Evolutionary conservation across 2,113 vertebrate species (phyloP).

Genomic region (Cichladusa arquata): DNA sequence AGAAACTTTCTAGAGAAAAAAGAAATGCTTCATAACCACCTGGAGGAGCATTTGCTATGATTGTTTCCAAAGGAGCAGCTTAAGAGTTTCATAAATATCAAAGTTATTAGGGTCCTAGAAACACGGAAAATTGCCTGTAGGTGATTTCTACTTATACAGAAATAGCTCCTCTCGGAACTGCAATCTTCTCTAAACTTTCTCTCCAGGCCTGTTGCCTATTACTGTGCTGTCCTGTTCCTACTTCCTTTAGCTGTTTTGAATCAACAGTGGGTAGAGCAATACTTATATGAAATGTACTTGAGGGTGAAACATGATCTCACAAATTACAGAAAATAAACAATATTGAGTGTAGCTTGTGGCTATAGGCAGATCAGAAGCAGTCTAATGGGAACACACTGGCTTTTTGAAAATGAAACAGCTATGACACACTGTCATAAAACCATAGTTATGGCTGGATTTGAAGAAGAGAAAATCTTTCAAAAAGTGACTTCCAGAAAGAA

Average conservation of each 20-base stretch:
- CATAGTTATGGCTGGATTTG: not conserved
- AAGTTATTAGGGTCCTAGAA: constrained; percentile 1
- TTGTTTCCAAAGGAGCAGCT: constrained; percentile 52
- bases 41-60: not conserved
- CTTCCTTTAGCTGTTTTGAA: constrained; percentile 39
- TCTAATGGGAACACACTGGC: not conserved
- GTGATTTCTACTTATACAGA: not conserved
- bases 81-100: constrained; percentile 11
- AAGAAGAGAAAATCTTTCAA: not conserved
- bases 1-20: not conserved
- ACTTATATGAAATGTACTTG: not conserved
- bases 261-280: not conserved
- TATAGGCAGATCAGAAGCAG: not conserved
- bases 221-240: not conserved
- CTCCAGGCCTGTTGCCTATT: constrained; percentile 22
- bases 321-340: constrained; percentile 32
- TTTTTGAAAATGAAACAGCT: not conserved
- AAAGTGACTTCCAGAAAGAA: not conserved
- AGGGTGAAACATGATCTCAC: constrained; percentile 12
- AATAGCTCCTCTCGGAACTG: not conserved
- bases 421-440: not conserved
- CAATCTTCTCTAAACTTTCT: not conserved
- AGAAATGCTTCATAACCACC: not conserved
- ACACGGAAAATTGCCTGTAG: not conserved
- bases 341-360: not conserved